Percentiles rank a stretch among this genome's conserved stretches.
Evolutionary conservation across 2,888 invertebrate genomes (phyloP).

Genomic region (Ennomos quercinarius): DNA sequence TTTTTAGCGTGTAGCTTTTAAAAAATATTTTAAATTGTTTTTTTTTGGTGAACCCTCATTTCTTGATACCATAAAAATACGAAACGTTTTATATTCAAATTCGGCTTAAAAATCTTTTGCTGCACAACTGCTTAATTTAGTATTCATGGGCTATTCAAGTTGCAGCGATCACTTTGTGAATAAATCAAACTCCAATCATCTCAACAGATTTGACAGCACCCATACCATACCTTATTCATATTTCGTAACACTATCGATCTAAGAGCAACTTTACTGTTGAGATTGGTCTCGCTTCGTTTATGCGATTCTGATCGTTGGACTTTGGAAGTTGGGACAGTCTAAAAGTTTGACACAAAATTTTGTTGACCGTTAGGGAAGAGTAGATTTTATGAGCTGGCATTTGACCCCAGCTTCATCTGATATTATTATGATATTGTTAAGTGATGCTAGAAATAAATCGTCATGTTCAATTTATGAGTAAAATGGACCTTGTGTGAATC

Average conservation of each 20-base stretch:
- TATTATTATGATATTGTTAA: no score
- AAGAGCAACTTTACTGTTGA: conserved; percentile 18
- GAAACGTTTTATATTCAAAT: no score
- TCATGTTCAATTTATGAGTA: no score
- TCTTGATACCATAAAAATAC: no score
- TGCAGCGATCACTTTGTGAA: conserved; percentile 16
- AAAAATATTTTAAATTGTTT: no score
- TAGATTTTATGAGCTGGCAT: no score
- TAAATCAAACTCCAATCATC: conserved; percentile 31
- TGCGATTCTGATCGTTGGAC: conserved; percentile 4
- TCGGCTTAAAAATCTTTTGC: neutral
- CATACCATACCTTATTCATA: conserved; percentile 20
- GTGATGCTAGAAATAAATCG: no score
- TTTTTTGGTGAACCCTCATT: no score
- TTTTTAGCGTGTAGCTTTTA: no score
- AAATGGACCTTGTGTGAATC: neutral
- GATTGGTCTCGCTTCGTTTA: conserved; percentile 27
- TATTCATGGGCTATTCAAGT: conserved; percentile 9
- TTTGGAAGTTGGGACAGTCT: neutral
- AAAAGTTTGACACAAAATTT: no score
- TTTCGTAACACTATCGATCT: conserved; percentile 26
- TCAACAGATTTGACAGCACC: conserved; percentile 18
- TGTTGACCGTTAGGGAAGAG: no score
- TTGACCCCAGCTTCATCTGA: no score
- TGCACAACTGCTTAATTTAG: neutral